phyloP scores from a whole-genome alignment of 2,888 invertebrate genomes.

The Diarsia mendica region DNA sequence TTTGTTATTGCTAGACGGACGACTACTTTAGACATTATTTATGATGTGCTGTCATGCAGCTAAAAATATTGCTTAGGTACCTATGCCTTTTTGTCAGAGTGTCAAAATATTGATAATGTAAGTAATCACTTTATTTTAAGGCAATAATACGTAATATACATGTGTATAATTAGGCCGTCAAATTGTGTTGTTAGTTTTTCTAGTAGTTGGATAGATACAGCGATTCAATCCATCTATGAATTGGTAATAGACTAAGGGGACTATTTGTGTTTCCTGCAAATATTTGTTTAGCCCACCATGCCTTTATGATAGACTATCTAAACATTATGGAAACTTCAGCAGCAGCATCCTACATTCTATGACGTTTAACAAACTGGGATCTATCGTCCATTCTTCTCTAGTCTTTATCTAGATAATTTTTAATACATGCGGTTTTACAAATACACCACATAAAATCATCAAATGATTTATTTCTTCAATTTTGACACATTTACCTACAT shows the following conservation, averaged over 20 bases:
- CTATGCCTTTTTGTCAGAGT: neutral
- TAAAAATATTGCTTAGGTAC: slow-evolving; percentile 35
- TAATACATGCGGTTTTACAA: neutral
- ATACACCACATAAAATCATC: neutral
- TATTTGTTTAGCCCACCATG: slow-evolving; percentile 13
- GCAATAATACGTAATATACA: too few species aligned
- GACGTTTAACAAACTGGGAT: neutral
- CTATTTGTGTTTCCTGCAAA: neutral
- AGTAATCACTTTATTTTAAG: too few species aligned
- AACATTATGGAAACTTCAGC: neutral
- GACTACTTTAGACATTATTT: slow-evolving; percentile 23
- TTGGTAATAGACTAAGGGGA: slow-evolving; percentile 20
- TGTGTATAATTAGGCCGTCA: too few species aligned
- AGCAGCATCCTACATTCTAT: neutral
- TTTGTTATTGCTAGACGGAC: slow-evolving; percentile 15
- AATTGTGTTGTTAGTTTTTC: neutral
- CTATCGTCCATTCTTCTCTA: neutral
- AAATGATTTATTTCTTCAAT: neutral
- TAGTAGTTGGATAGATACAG: neutral
- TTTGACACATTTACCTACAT: neutral
- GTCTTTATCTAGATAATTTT: neutral
- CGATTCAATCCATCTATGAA: slow-evolving; percentile 9
- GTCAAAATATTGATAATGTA: neutral
- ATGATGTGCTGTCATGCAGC: slow-evolving; percentile 21
- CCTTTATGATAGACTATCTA: neutral